A percentile compares a stretch with the other conserved stretches of the same genome.
Conservation (phyloP, 2,888 invertebrate species). For the Leucophenga maculata region DNA sequence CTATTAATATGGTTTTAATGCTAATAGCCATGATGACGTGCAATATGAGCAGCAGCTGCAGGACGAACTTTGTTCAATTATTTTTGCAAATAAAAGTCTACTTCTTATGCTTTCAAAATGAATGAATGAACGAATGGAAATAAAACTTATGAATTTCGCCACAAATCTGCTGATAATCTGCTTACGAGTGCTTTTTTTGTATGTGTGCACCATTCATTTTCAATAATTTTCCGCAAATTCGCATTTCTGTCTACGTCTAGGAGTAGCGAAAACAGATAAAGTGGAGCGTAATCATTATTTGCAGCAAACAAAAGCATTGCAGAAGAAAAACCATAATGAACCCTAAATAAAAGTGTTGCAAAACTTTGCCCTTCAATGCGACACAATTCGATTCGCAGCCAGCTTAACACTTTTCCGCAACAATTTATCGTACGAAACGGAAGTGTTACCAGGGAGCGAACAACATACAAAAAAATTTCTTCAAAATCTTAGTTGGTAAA, state of each 20-base stretch:
- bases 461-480: constrained; percentile 27
- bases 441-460: constrained; percentile 60
- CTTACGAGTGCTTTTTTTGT: constrained; percentile 52
- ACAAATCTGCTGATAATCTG: constrained; percentile 55
- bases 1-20: constrained; percentile 19
- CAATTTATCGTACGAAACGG: constrained; percentile 56
- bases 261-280: constrained; percentile 38
- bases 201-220: constrained; percentile 15
- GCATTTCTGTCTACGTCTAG: constrained; percentile 9
- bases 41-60: neutral
- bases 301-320: constrained; percentile 46
- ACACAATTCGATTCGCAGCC: neutral
- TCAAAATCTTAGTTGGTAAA: constrained; percentile 2
- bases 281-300: constrained; percentile 53
- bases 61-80: neutral
- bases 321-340: constrained; percentile 50
- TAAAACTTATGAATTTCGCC: constrained; percentile 10
- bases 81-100: neutral
- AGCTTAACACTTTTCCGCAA: constrained; percentile 62
- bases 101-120: neutral
- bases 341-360: constrained; percentile 58
- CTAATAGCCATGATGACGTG: constrained; percentile 2
- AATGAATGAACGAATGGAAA: neutral
- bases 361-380: constrained; percentile 45
- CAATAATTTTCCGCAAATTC: constrained; percentile 49